A percentile compares a stretch with the other conserved stretches of the same genome.
These are phyloP conservation scores for Drosophila nikananu DNA, from an alignment of 1,140 invertebrate species.

Conservation along the genomic window DNA sequence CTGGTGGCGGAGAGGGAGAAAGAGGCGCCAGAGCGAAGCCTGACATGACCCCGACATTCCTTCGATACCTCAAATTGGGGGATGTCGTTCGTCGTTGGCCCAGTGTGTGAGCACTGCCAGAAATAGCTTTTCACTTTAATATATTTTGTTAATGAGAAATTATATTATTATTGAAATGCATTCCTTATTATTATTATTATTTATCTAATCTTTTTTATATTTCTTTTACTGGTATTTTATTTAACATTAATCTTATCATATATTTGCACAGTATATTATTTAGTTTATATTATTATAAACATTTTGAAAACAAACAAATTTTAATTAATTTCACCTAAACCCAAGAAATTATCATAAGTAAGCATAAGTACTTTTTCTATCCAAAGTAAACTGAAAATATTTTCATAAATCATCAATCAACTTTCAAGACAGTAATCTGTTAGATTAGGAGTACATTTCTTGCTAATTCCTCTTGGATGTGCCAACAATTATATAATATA, in stretches of 20 bases:
- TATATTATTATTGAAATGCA: not conserved
- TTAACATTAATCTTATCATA: too few species aligned
- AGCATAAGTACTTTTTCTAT: too few species aligned
- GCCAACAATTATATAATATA: too few species aligned
- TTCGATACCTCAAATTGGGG: slow-evolving; percentile 39
- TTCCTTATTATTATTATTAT: not conserved
- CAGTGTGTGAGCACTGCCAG: slow-evolving; percentile 15
- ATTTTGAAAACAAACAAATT: not conserved
- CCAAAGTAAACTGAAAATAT: not conserved
- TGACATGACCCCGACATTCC: slow-evolving; percentile 39
- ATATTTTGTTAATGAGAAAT: not conserved
- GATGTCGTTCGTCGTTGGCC: slow-evolving; percentile 1
- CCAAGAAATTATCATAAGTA: too few species aligned
- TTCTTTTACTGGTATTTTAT: not conserved
- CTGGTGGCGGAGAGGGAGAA: not conserved
- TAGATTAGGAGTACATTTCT: not conserved
- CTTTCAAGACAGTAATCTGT: not conserved
- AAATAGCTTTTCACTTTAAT: not conserved
- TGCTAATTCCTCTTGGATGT: not conserved
- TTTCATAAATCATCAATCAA: not conserved
- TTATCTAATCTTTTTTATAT: not conserved
- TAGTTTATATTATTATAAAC: too few species aligned
- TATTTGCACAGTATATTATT: not conserved
- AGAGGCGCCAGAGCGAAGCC: slow-evolving; percentile 7
- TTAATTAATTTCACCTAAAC: too few species aligned